These are phyloP conservation scores for Moxostoma hubbsi DNA, from an alignment of 2,797 vertebrate species.

Conservation along the genomic window DNA sequence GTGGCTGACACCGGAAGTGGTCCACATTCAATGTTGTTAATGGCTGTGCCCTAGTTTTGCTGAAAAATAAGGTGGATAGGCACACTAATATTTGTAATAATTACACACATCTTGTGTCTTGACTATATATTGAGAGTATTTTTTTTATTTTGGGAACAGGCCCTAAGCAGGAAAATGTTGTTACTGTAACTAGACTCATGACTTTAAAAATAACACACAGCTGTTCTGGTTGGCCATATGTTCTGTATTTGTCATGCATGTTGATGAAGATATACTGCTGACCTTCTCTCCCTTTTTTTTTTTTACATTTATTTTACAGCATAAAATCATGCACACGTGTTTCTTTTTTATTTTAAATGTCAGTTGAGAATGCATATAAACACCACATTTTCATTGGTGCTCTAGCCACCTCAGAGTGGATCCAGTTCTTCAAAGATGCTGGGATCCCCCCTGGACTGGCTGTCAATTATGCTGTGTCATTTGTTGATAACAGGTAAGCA, in stretches of 20 bases:
- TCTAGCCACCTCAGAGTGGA: slow-evolving; percentile 93
- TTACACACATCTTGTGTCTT: not conserved
- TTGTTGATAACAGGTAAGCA: slow-evolving; percentile 93
- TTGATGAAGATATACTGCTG: not conserved
- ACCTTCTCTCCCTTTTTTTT: not conserved
- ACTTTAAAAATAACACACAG: slow-evolving; percentile 76
- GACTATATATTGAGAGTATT: not conserved
- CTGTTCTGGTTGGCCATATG: slow-evolving; percentile 65
- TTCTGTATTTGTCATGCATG: slow-evolving; percentile 30
- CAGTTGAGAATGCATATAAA: not conserved
- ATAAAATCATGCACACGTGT: not conserved
- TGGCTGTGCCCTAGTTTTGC: no score
- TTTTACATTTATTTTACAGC: not conserved
- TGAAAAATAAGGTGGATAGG: no score
- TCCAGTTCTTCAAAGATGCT: slow-evolving; percentile 94
- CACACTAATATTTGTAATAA: not conserved
- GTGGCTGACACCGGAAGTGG: no score
- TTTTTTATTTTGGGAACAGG: not conserved
- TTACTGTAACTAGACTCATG: slow-evolving; percentile 28
- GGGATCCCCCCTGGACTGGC: slow-evolving; percentile 92
- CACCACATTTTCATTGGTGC: not conserved
- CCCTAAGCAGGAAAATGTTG: slow-evolving; percentile 25
- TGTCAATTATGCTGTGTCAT: slow-evolving; percentile 90
- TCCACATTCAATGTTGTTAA: no score
- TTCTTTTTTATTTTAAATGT: not conserved